Evolutionary conservation across 2,113 vertebrate species (phyloP).

Genomic region (Pachycephala philippinensis): DNA sequence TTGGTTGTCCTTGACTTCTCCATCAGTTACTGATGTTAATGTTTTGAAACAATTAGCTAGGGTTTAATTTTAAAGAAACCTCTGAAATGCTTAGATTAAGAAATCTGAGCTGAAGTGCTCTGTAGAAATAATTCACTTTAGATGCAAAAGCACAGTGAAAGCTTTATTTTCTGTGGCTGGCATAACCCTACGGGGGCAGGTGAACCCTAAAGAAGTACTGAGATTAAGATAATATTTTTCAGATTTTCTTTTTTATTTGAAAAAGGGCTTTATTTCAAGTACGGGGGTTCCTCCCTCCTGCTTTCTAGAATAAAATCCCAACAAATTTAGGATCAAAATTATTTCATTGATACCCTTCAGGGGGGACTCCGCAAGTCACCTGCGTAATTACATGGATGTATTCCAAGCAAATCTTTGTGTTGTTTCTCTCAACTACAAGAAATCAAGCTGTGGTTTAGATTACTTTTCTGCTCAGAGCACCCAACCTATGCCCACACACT

Average conservation of each 20-base stretch:
- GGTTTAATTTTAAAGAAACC: not conserved
- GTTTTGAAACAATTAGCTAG: not conserved
- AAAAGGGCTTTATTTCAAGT: not conserved
- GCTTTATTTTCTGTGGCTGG: not conserved
- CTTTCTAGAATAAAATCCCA: not conserved
- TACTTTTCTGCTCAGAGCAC: not conserved
- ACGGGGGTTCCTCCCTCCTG: not conserved
- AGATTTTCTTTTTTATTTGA: not conserved
- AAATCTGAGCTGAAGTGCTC: not conserved
- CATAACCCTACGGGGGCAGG: not conserved
- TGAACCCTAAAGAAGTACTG: not conserved
- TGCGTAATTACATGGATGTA: not conserved
- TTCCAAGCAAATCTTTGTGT: not conserved
- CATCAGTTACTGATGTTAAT: not conserved
- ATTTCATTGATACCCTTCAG: accelerated
- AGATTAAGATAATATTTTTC: not conserved
- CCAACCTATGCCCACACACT: not conserved
- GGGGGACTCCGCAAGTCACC: not conserved
- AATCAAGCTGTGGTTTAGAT: not conserved
- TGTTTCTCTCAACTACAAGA: not conserved
- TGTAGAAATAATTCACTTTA: not conserved
- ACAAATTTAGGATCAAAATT: not conserved
- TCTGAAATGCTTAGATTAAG: not conserved
- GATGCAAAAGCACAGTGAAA: not conserved
- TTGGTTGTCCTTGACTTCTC: not conserved